These are phyloP conservation scores for Odontomyia ornata DNA, from an alignment of 2,888 invertebrate genomes.

Conservation along the genomic window DNA sequence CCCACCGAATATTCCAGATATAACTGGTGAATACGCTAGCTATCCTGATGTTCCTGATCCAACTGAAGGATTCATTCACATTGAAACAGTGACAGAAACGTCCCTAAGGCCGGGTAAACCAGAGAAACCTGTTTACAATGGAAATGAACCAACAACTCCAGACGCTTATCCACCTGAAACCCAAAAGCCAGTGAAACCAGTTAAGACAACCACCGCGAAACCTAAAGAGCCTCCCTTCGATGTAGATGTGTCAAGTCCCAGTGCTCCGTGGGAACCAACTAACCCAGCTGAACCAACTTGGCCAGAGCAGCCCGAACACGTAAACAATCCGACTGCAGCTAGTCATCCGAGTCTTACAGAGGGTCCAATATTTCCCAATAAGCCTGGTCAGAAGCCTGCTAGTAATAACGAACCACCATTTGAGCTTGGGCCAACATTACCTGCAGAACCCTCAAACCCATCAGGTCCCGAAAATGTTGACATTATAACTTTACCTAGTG, in stretches of 20 bases:
- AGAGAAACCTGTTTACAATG: neutral
- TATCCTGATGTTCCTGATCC: neutral
- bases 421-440: neutral
- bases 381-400: neutral
- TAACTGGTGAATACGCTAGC: neutral
- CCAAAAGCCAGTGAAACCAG: neutral
- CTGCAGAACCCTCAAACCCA: neutral
- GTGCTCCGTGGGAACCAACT: neutral
- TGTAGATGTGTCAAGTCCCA: neutral
- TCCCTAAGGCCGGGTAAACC: neutral
- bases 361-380: neutral
- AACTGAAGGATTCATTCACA: neutral
- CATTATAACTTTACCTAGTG: neutral
- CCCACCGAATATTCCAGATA: neutral
- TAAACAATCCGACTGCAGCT: neutral
- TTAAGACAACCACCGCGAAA: neutral
- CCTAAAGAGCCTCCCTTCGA: neutral
- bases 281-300: neutral
- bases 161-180: neutral
- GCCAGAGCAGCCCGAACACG: neutral
- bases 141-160: neutral
- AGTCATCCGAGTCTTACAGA: conserved; percentile 8
- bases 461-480: neutral
- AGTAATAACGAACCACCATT: conserved; percentile 8
- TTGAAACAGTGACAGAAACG: neutral